Evolutionary conservation across 2,888 invertebrate species (phyloP).

Genomic region (Pandemis cinnamomeana): DNA sequence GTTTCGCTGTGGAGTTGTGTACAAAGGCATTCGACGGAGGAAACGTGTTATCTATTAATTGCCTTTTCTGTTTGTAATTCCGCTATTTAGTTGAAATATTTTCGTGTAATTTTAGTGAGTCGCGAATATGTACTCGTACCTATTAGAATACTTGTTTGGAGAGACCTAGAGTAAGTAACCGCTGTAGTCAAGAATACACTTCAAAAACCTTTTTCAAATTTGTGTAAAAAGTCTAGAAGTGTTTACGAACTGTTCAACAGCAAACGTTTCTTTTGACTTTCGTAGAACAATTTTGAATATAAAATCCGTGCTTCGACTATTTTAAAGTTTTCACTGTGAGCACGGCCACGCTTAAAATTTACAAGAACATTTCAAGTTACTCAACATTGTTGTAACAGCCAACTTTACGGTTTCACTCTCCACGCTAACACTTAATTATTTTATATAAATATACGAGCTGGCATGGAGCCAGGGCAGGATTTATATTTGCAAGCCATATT

Average conservation of each 20-base stretch:
- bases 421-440: slow-evolving; percentile 34
- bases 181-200: background rate
- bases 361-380: background rate
- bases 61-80: background rate
- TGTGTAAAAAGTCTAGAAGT: background rate
- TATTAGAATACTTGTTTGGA: background rate
- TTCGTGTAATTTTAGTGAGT: background rate
- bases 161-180: background rate
- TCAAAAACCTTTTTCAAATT: background rate
- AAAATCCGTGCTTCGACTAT: background rate
- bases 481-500: slow-evolving; percentile 41
- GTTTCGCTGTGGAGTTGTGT: background rate
- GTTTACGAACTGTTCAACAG: background rate
- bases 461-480: slow-evolving; percentile 27
- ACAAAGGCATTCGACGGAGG: background rate
- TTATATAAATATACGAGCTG: slow-evolving; percentile 31
- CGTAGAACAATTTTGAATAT: background rate
- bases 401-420: slow-evolving; percentile 5
- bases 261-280: background rate
- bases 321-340: background rate
- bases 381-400: background rate
- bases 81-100: background rate
- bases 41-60: background rate
- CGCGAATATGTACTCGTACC: background rate
- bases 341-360: background rate